These are phyloP conservation scores for Phyllotreta striolata DNA, from an alignment of 2,888 invertebrate species.

Conservation along the genomic window DNA sequence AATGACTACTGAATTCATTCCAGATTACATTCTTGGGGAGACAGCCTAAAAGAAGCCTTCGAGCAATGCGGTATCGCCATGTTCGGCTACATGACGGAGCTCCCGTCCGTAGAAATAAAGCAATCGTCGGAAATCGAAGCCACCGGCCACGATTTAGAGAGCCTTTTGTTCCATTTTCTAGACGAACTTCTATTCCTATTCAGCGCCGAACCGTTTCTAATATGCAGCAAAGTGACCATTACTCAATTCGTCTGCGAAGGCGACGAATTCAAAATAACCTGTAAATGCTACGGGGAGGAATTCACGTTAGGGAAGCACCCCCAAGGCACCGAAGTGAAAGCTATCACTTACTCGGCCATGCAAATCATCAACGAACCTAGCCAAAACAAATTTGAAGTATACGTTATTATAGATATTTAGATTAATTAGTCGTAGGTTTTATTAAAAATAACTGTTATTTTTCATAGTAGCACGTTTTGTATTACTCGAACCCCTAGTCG, in stretches of 20 bases:
- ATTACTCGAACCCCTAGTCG: too few species aligned
- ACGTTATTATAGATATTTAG: conserved; percentile 97
- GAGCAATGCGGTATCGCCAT: conserved; percentile 95
- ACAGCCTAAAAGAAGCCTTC: conserved; percentile 85
- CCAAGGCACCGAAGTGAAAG: conserved; percentile 98
- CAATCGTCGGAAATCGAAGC: conserved; percentile 85
- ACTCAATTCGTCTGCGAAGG: conserved; percentile 78
- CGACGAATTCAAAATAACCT: conserved; percentile 82
- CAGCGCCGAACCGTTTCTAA: conserved; percentile 88
- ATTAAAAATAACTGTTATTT: too few species aligned
- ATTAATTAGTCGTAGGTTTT: too few species aligned
- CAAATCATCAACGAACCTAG: conserved; percentile 82
- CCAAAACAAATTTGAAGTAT: conserved; percentile 82
- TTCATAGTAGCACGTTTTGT: too few species aligned
- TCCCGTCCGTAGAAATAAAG: conserved; percentile 82
- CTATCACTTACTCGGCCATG: conserved; percentile 99
- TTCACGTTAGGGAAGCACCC: conserved; percentile 94
- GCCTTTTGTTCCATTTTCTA: conserved; percentile 89
- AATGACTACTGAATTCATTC: too few species aligned
- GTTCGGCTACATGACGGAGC: conserved; percentile 98
- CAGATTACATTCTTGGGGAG: conserved; percentile 93
- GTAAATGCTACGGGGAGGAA: conserved; percentile 89
- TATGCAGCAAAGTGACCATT: conserved; percentile 87
- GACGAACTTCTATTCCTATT: conserved; percentile 95
- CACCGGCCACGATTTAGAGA: conserved; percentile 86